These are phyloP conservation scores for Orchesellides sinensis DNA, from an alignment of 2,888 invertebrate genomes.

Conservation along the genomic window DNA sequence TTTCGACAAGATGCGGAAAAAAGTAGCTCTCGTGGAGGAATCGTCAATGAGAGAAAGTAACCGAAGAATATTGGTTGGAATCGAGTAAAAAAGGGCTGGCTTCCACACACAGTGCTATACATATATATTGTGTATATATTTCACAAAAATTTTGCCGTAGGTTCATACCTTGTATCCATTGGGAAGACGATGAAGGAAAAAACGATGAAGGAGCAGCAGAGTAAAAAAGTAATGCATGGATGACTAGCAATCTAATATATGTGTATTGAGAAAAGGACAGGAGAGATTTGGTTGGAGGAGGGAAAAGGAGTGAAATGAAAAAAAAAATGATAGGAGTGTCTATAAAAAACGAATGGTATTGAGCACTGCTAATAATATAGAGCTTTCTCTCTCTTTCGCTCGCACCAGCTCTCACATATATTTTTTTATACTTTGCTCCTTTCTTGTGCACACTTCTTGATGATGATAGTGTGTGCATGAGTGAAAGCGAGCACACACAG, in stretches of 20 bases:
- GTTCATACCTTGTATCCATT: too few relatives aligned
- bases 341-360: slow-evolving; percentile 67
- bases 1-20: slow-evolving; percentile 34
- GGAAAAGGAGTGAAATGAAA: slow-evolving; percentile 58
- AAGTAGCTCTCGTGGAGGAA: slow-evolving; percentile 28
- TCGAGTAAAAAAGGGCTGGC: slow-evolving; percentile 66
- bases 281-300: slow-evolving; percentile 44
- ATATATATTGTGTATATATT: too few relatives aligned
- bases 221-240: slow-evolving; percentile 36
- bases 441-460: too few relatives aligned
- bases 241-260: slow-evolving; percentile 48
- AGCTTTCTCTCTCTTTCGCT: slow-evolving; percentile 11
- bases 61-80: slow-evolving; percentile 67
- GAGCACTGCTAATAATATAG: slow-evolving; percentile 60
- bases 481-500: background rate
- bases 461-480: background rate
- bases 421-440: background rate
- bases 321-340: slow-evolving; percentile 69
- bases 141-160: too few relatives aligned
- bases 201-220: too few relatives aligned
- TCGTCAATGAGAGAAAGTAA: slow-evolving; percentile 63
- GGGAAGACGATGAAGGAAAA: too few relatives aligned
- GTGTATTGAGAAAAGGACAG: slow-evolving; percentile 31
- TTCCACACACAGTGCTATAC: slow-evolving; percentile 46
- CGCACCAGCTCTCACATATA: background rate